Evolutionary conservation across 2,113 vertebrate genomes (phyloP).

Genomic region (Dendropsophus ebraccatus): DNA sequence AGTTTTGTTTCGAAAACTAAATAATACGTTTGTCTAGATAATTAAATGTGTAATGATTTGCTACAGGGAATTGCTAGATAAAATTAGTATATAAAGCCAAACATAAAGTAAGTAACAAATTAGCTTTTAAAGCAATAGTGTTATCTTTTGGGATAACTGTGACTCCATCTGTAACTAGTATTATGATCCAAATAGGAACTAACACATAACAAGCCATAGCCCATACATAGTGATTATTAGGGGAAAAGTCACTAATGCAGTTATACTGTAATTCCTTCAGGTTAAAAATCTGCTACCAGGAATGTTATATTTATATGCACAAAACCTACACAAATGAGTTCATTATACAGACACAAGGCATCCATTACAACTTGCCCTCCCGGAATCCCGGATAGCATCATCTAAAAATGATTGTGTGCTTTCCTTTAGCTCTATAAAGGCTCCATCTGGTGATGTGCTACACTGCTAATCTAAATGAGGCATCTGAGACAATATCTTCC

Average conservation of each 20-base stretch:
- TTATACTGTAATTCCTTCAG: not conserved
- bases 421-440: slow-evolving; percentile 7
- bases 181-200: not conserved
- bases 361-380: not conserved
- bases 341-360: not conserved
- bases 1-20: too few species aligned
- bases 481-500: slow-evolving; percentile 30
- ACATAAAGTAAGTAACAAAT: too few species aligned
- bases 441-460: slow-evolving; percentile 37
- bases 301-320: not conserved
- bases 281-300: not conserved
- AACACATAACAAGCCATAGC: not conserved
- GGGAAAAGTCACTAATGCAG: not conserved
- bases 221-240: too few species aligned
- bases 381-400: not conserved
- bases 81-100: not conserved
- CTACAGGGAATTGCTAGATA: not conserved
- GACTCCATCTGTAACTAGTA: not conserved
- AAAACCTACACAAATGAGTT: not conserved
- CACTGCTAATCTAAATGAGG: slow-evolving; percentile 41
- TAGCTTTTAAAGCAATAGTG: too few species aligned
- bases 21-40: too few species aligned
- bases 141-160: not conserved
- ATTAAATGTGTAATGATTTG: not conserved
- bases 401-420: slow-evolving; percentile 5